Evolutionary conservation across 2,797 vertebrate species (phyloP), one percentile per base, ranked within the genome.

Genomic region (Parotocinclus haroldoi): DNA sequence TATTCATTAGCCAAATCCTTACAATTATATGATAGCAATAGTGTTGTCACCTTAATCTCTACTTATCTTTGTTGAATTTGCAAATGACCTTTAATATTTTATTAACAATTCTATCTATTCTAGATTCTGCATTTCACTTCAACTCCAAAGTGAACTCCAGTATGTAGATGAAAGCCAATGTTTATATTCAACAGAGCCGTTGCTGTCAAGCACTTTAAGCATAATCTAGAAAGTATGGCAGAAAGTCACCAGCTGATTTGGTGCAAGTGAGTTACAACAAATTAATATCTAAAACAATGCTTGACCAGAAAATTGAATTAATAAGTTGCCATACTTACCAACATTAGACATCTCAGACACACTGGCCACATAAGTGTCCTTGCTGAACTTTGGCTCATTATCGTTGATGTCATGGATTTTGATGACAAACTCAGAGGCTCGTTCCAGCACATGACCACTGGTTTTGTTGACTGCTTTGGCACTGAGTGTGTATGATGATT

Each of bases 391-490:
- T 49, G 96, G 96, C 52, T 90, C 96, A 14, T 99, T 99, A 84
- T 98, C 96, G 67, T 98, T 99, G 81, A 99, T 97, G 83, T 99
- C 96, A 0, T 99, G 96, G 58, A 99, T 99, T 83, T 99, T 99
- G 77, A 99, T 98, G 74, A 98, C 93, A 68, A 99, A 99, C 76
- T 98, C 95, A 0, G 96, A 98, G 85, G 97, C 95, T 0, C 93
- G 91, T 74, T 99, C 96, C 79, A 99, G 92, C 76, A 96, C 93
- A 0, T 86, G 82, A 37, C 94, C 94, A 1, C 94, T 96, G 75
- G 83, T 91, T 74, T 92, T 88, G 80, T 96, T 94, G 87, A 98
- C 81, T 39, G 96, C 96, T 83, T 96, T 96, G 75, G 96, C 96
- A 53, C 89, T 88, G 39, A 99, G 93, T 1, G 93, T 89, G 73